Evolutionary conservation across 2,888 invertebrate species (phyloP), one percentile per base, ranked within the genome.

Genomic region (Phymatocera aterrima): DNA sequence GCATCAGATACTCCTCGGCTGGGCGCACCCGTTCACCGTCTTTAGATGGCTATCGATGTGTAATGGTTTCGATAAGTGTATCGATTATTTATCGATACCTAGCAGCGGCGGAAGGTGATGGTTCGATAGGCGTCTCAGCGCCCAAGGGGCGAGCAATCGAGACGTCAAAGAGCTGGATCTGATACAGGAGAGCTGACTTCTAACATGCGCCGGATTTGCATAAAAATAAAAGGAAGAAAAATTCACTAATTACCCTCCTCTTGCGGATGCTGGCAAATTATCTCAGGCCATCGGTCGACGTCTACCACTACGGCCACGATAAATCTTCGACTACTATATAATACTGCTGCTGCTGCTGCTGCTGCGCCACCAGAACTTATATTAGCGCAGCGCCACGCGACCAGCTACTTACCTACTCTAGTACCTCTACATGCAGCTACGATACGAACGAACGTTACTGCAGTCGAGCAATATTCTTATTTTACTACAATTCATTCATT

Each of bases 1-100:
- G 54, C 34, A 72, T 72, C 72, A 72, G 72, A 72, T 72, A 72
- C 43, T 40, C 12, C 34, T n/a, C 46, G 48, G 72, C 43, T 21
- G 31, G 72, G 43, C 40, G 75, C 54, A 57, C 75, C 77, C 77
- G 77, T 65, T 57, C 77, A 18, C 74, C 54, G 74, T 10, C 72
- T 57, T 65, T 28, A 31, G 78, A 80, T 79, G 80, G 78, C 68
- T 64, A 79, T 82, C 72, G 78, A 79, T 51, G 37, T 75, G 78
- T 78, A 80, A 82, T 84, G 77, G 78, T 80, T 79, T 78, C 68
- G 61, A 79, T 80, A 79, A 81, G 77, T 64, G 68, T 79, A 77
- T 31, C 81, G 78, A 82, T 82, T 82, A 81, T 81, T 79, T 79
- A 81, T 79, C 81, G 68, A 72, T 80, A 77, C 61, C 64, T 80